A percentile compares a stretch with the other conserved stretches of the same genome.
phyloP scores from a whole-genome alignment of 2,888 invertebrate genomes.

The Drosophila mayaguana region DNA sequence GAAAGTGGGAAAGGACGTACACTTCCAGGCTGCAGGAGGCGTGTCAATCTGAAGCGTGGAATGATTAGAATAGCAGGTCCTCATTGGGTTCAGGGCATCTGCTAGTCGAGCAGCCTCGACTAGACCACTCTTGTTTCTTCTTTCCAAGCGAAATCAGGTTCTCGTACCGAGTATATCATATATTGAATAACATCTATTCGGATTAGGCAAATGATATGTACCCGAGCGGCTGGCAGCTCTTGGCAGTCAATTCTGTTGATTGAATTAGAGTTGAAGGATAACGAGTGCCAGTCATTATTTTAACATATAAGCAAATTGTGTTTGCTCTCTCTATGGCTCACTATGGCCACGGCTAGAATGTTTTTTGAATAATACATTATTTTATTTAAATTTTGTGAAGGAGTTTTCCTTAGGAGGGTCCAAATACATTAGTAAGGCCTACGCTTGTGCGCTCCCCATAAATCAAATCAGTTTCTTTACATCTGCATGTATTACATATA shows the following conservation, averaged over 20 bases:
- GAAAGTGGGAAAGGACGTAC: too few relatives aligned
- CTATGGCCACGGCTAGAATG: background rate
- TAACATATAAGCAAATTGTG: conserved; percentile 4
- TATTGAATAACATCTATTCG: conserved; percentile 11
- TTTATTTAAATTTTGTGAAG: background rate
- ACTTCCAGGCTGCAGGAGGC: too few relatives aligned
- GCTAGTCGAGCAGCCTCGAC: too few relatives aligned
- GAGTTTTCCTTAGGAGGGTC: background rate
- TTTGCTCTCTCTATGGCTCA: too few relatives aligned
- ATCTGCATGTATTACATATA: background rate
- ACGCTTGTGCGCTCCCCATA: background rate
- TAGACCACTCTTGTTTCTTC: too few relatives aligned
- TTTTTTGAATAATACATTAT: conserved; percentile 1
- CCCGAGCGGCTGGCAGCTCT: background rate
- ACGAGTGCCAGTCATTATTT: conserved; percentile 1
- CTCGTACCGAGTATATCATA: background rate
- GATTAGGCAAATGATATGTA: conserved; percentile 6
- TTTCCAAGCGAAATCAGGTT: background rate
- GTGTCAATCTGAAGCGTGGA: too few relatives aligned
- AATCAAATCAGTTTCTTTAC: background rate
- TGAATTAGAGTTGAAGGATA: background rate
- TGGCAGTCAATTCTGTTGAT: background rate
- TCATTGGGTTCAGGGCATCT: too few relatives aligned
- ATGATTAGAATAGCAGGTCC: too few relatives aligned
- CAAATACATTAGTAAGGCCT: background rate